Conservation (phyloP, 2,888 invertebrate genomes). For the Gisinianus flammeolus region DNA sequence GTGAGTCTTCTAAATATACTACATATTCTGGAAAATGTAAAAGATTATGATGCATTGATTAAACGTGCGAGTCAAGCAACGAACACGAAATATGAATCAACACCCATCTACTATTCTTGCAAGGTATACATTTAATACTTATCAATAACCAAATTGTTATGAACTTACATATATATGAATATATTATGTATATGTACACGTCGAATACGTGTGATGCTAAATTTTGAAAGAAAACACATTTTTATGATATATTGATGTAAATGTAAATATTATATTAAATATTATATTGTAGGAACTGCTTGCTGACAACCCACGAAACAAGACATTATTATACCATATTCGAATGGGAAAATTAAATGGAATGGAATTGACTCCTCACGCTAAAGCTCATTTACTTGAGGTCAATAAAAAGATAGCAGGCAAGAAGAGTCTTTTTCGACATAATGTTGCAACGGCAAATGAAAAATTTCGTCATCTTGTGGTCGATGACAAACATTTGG, state of each 20-base stretch:
- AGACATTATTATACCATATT: constrained; percentile 67
- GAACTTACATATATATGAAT: neutral
- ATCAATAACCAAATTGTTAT: neutral
- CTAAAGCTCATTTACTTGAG: constrained; percentile 67
- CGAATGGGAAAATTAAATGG: constrained; percentile 86
- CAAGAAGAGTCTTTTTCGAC: constrained; percentile 69
- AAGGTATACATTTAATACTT: constrained; percentile 61
- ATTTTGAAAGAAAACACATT: too few relatives aligned
- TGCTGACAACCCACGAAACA: constrained; percentile 61
- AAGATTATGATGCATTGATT: constrained; percentile 82
- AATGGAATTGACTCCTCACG: constrained; percentile 69
- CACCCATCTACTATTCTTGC: constrained; percentile 73
- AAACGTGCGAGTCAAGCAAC: constrained; percentile 78
- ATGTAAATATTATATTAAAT: constrained; percentile 3
- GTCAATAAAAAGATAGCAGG: constrained; percentile 66
- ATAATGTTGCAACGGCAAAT: constrained; percentile 72
- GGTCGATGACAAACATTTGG: constrained; percentile 70
- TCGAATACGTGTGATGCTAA: too few relatives aligned
- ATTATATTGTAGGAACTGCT: constrained; percentile 61
- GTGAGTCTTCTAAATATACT: constrained; percentile 88
- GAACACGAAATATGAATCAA: constrained; percentile 74
- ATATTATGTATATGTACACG: neutral
- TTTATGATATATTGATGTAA: too few relatives aligned
- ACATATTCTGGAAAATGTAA: constrained; percentile 77
- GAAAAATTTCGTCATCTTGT: constrained; percentile 73